Percentiles rank a stretch among this genome's conserved stretches.
Conservation (phyloP, 1,140 invertebrate genomes). For the Leptoteleia sp. region DNA sequence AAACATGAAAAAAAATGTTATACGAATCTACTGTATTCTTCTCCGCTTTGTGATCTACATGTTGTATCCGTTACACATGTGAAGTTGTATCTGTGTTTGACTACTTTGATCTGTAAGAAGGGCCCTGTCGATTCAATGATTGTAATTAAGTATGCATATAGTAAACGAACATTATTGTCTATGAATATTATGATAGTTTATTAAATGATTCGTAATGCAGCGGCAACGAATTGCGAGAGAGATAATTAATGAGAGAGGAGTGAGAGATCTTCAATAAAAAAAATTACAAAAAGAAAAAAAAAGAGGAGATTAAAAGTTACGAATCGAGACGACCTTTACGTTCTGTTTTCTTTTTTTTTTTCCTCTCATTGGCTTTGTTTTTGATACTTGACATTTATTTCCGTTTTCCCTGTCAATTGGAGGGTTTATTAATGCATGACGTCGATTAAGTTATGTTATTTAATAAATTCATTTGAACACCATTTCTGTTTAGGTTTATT, state of each 20-base stretch:
- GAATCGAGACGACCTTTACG: background rate
- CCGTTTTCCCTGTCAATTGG: background rate
- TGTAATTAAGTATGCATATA: constrained; percentile 73
- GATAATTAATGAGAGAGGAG: constrained; percentile 17
- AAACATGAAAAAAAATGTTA: constrained; percentile 28
- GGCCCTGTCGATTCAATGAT: constrained; percentile 67
- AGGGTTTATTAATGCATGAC: background rate
- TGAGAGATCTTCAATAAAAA: constrained; percentile 39
- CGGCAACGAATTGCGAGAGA: constrained; percentile 58
- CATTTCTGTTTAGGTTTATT: background rate
- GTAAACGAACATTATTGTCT: constrained; percentile 72
- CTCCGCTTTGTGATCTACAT: constrained; percentile 69
- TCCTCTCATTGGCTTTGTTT: background rate
- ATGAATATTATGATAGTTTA: constrained; percentile 72
- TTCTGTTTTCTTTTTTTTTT: background rate
- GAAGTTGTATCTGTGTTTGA: constrained; percentile 65
- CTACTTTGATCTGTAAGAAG: constrained; percentile 57
- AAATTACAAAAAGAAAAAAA: constrained; percentile 21
- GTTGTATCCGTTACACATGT: constrained; percentile 64
- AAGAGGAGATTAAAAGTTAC: background rate
- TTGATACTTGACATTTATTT: background rate
- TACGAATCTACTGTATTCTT: constrained; percentile 64
- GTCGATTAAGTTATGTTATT: constrained; percentile 5
- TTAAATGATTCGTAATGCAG: constrained; percentile 68
- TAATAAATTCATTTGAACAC: constrained; percentile 25